phyloP scores from a whole-genome alignment of 2,888 invertebrate genomes.

The Netelia inedita region DNA sequence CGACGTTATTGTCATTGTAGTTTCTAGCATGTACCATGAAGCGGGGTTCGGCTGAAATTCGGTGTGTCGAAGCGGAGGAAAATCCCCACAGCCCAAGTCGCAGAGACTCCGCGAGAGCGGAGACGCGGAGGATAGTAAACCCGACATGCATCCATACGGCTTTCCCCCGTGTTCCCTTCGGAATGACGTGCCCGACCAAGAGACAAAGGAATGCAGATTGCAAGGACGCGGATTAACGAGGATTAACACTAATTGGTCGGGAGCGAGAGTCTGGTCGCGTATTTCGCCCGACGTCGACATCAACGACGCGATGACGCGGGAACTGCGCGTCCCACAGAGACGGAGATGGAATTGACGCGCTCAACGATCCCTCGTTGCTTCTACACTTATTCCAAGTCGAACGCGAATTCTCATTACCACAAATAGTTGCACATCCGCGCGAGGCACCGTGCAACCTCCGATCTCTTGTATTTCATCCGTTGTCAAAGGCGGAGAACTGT shows the following conservation, averaged over 20 bases:
- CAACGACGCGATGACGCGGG: conserved; percentile 31
- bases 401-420: conserved; percentile 7
- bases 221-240: conserved; percentile 79
- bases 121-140: conserved; percentile 59
- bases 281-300: conserved; percentile 32
- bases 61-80: conserved; percentile 48
- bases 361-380: not conserved
- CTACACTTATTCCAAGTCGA: conserved; percentile 1
- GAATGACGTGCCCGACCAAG: conserved; percentile 65
- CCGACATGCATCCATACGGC: conserved; percentile 64
- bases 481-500: not conserved
- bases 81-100: conserved; percentile 7
- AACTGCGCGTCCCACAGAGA: not conserved
- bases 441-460: not conserved
- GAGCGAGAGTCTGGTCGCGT: conserved; percentile 58
- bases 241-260: conserved; percentile 83
- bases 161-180: conserved; percentile 63
- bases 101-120: conserved; percentile 20
- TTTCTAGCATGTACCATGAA: conserved; percentile 30
- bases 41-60: conserved; percentile 54
- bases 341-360: not conserved
- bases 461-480: not conserved
- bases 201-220: conserved; percentile 82
- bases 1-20: conserved; percentile 58
- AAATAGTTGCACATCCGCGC: not conserved